phyloP scores from a whole-genome alignment of 2,888 invertebrate genomes.

The Agrotis ipsilon region DNA sequence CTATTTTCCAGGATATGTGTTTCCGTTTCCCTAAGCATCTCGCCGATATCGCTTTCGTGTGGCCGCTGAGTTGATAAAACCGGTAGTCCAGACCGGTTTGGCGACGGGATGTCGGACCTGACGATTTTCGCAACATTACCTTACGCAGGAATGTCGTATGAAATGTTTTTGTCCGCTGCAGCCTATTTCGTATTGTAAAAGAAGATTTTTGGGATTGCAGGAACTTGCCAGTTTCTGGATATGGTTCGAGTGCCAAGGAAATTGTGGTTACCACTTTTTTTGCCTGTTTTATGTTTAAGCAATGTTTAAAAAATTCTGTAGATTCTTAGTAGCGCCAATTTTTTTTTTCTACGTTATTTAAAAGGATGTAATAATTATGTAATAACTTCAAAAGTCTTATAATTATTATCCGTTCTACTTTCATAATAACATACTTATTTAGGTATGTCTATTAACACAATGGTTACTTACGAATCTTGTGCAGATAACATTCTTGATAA shows the following conservation, averaged over 20 bases:
- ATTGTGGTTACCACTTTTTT: not conserved
- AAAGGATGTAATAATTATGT: constrained; percentile 11
- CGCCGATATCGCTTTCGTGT: constrained; percentile 70
- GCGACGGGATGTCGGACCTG: constrained; percentile 57
- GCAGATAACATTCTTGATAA: constrained; percentile 48
- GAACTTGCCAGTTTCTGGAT: constrained; percentile 32
- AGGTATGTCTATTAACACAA: constrained; percentile 1
- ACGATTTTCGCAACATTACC: constrained; percentile 65
- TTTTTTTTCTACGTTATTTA: not conserved
- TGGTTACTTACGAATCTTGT: constrained; percentile 8
- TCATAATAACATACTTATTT: constrained; percentile 19
- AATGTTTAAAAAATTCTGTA: not conserved
- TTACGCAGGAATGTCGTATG: constrained; percentile 53
- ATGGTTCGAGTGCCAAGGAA: constrained; percentile 7
- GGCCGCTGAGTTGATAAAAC: constrained; percentile 61
- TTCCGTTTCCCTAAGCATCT: constrained; percentile 77
- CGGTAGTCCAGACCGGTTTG: constrained; percentile 61
- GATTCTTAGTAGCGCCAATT: not conserved
- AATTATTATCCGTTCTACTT: constrained; percentile 37
- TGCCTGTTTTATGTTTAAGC: not conserved
- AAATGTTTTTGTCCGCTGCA: constrained; percentile 49
- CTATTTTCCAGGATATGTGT: constrained; percentile 77
- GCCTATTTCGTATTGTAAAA: constrained; percentile 25
- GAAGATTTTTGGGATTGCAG: constrained; percentile 42
- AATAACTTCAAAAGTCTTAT: constrained; percentile 3